These are phyloP conservation scores for Urosaurus nigricauda DNA, from an alignment of 2,797 vertebrate species.

Conservation along the genomic window DNA sequence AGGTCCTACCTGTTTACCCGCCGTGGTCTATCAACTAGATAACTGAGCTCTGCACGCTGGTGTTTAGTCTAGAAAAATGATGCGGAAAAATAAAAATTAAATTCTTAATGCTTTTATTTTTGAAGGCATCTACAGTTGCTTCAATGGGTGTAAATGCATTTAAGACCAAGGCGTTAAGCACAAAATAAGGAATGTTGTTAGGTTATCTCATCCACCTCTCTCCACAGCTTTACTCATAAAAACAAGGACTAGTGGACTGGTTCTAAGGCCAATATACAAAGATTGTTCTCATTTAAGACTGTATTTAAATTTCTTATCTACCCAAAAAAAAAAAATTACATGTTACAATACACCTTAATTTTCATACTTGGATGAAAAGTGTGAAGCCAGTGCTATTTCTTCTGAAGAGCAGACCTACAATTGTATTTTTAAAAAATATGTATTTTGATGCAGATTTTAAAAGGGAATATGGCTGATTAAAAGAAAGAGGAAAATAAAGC, in stretches of 20 bases:
- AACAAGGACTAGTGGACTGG: conserved; percentile 24
- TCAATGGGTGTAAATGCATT: conserved; percentile 51
- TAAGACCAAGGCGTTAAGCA: conserved; percentile 54
- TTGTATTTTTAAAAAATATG: conserved; percentile 24
- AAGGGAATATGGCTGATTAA: not conserved
- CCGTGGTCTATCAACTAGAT: conserved; percentile 97
- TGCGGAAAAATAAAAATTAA: conserved; percentile 69
- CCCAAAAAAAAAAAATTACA: conserved; percentile 14
- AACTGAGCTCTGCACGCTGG: conserved; percentile 97
- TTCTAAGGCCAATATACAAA: conserved; percentile 29
- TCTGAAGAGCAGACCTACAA: conserved; percentile 14
- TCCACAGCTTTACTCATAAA: conserved; percentile 31
- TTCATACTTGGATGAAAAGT: conserved; percentile 19
- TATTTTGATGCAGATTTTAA: conserved; percentile 35
- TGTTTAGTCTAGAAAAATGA: conserved; percentile 92
- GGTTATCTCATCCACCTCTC: not conserved
- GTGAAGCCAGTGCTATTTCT: conserved; percentile 45
- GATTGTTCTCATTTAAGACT: conserved; percentile 35
- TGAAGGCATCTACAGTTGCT: conserved; percentile 30
- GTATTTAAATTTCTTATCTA: conserved; percentile 46
- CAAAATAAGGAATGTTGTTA: not conserved
- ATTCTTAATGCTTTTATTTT: conserved; percentile 52
- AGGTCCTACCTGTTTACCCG: conserved; percentile 95
- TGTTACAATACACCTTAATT: no score
- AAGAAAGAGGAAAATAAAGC: not conserved